Conservation (phyloP, 2,797 vertebrate genomes). For the Poecilia wingei region DNA sequence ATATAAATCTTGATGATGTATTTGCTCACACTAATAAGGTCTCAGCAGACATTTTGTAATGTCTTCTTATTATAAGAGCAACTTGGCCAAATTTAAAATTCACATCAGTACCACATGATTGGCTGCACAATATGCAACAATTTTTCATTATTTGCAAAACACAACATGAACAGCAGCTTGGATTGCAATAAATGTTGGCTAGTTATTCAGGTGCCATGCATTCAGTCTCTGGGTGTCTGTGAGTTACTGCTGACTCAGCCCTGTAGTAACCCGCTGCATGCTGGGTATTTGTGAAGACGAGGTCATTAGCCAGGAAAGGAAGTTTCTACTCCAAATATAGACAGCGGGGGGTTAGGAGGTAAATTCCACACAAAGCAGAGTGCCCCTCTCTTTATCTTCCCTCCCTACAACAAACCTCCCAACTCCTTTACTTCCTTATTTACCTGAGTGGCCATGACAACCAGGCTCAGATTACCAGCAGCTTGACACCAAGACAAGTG, state of each 20-base stretch:
- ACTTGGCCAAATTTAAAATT: background rate
- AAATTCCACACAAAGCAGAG: constrained; percentile 69
- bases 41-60: background rate
- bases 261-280: constrained; percentile 19
- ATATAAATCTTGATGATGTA: background rate
- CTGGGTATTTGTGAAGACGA: constrained; percentile 26
- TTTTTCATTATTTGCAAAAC: background rate
- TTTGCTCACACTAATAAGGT: background rate
- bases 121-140: background rate
- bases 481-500: constrained; percentile 72
- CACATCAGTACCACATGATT: background rate
- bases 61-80: background rate
- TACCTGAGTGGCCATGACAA: constrained; percentile 69
- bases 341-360: constrained; percentile 56
- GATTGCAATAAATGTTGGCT: background rate
- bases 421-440: constrained; percentile 57
- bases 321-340: constrained; percentile 59
- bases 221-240: background rate
- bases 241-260: background rate
- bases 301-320: constrained; percentile 54
- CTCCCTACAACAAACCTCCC: constrained; percentile 29
- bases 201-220: background rate
- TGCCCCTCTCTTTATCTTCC: constrained; percentile 57
- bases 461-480: constrained; percentile 78
- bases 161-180: background rate